phyloP scores from a whole-genome alignment of 2,888 invertebrate genomes.

The Drosophila planitibia region DNA sequence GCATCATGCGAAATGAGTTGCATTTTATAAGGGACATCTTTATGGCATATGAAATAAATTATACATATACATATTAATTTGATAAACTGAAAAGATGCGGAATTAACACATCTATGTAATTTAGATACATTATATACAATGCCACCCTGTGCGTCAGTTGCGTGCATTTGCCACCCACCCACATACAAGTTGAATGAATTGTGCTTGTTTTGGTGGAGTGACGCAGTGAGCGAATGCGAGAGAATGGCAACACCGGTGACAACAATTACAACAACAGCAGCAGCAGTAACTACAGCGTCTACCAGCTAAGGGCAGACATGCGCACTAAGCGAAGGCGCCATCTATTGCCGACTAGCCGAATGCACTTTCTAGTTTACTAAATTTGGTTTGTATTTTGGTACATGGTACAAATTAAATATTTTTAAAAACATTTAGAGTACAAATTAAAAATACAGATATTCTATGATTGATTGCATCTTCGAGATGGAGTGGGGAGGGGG shows the following conservation, averaged over 20 bases:
- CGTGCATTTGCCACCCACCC: constrained; percentile 27
- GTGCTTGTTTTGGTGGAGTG: constrained; percentile 35
- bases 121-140: constrained; percentile 10
- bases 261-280: constrained; percentile 10
- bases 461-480: constrained; percentile 73
- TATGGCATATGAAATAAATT: background rate
- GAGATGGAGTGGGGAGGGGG: constrained; percentile 44
- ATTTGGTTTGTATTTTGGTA: constrained; percentile 23
- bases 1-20: background rate
- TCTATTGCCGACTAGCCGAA: constrained; percentile 21
- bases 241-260: constrained; percentile 20
- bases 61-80: background rate
- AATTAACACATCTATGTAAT: constrained; percentile 20
- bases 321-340: constrained; percentile 46
- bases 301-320: constrained; percentile 68
- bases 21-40: background rate
- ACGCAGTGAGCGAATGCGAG: constrained; percentile 13
- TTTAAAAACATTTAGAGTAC: constrained; percentile 58
- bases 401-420: constrained; percentile 30
- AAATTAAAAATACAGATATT: constrained; percentile 46
- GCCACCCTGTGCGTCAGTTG: constrained; percentile 49
- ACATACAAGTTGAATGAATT: constrained; percentile 6
- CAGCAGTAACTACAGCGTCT: constrained; percentile 26
- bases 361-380: constrained; percentile 8
- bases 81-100: background rate